Evolutionary conservation across 1,140 invertebrate species (phyloP), one percentile per base, ranked within the genome.

Genomic region (Hyposmocoma kahamanoa): DNA sequence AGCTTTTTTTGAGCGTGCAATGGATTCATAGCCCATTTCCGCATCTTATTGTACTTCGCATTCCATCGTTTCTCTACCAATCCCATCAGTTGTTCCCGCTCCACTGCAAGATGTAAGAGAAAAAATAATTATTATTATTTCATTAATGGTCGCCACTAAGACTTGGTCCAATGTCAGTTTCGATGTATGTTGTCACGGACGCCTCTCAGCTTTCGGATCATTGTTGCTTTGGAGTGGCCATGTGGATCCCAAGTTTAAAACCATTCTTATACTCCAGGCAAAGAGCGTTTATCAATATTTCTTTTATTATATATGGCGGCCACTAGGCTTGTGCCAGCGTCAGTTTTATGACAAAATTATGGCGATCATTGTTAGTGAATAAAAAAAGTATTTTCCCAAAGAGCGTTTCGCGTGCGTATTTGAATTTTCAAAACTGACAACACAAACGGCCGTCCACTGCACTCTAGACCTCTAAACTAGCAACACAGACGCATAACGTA

Each of bases 51-150:
- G 50, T 51, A 76, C 67, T 89, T 87, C 53, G 90, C 91, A 9
- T 88, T 87, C 91, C 96, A 94, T 58, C 93, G 91, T 1, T 87
- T 82, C 66, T 96, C 95, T 0, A 97, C 94, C 60, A 93, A 89
- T 24, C 90, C 87, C 41, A 94, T 90, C 0, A 95, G 78, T 55
- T 93, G 91, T 59, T 89, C 89, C 34, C 93, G 83, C 79, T 96
- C 95, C 38, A 88, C 93, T 90, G 64, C 42, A 85, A 77, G 24
- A 26, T 26, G 24, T 5, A 26, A 26, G 11, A 26, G 5, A 11
- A 6, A 26, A 6, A 11, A 6, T 26, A 6, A 11, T 26, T 6
- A 5, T 26, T 6, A 26, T 5, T 5, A 11, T 26, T 26, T 6
- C 5, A 26, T 26, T 5, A 11, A 26, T 6, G 24, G 5, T 26